Conservation (phyloP, 2,113 vertebrate genomes). For the Sinocyclocheilus rhinocerous region DNA sequence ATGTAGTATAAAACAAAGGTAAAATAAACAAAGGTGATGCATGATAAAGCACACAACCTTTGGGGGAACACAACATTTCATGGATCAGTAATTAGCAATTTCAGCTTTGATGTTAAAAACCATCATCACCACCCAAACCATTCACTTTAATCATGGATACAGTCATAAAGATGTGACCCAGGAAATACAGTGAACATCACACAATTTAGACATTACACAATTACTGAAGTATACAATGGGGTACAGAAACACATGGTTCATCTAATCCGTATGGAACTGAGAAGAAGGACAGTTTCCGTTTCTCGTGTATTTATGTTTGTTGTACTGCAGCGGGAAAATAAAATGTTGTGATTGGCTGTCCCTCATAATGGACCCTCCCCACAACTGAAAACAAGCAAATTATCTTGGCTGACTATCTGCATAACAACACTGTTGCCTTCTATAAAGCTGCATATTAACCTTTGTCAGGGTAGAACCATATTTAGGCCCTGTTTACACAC, state of each 20-base stretch:
- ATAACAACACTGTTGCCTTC: no score
- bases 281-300: no score
- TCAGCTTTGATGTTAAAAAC: conserved; percentile 16
- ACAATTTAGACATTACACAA: neutral
- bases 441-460: no score
- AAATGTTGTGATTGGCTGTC: neutral
- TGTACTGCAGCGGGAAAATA: neutral
- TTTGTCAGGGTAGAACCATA: no score
- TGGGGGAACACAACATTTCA: neutral
- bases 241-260: neutral
- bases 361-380: neutral
- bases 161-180: neutral
- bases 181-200: neutral
- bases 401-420: neutral
- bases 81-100: neutral
- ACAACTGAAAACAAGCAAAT: neutral
- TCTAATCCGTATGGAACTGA: neutral
- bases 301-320: no score
- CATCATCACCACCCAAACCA: neutral
- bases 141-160: neutral
- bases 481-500: no score
- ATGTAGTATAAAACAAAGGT: neutral
- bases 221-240: neutral
- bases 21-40: neutral
- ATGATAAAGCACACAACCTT: neutral